Conservation (phyloP, 2,113 vertebrate genomes). For the Acrocephalus kingi region DNA sequence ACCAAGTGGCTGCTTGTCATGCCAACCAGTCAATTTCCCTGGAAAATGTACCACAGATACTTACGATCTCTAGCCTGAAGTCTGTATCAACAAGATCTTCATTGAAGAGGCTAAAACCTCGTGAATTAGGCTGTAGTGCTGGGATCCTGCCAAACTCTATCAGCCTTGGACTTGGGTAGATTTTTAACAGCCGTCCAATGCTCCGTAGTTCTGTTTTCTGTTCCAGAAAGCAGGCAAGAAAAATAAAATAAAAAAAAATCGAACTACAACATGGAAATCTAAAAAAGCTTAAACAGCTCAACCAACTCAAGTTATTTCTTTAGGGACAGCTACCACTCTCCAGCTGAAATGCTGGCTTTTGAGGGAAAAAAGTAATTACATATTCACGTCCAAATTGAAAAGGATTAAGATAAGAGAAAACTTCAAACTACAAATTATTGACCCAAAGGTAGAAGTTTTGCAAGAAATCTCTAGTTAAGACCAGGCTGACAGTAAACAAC, state of each 20-base stretch:
- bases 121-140: conserved; percentile 74
- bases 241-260: not conserved
- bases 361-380: not conserved
- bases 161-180: conserved; percentile 65
- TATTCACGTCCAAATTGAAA: not conserved
- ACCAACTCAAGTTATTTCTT: not conserved
- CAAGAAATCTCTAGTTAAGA: not conserved
- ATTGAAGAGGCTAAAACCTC: conserved; percentile 77
- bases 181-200: conserved; percentile 57
- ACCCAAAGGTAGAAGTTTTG: not conserved
- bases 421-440: not conserved
- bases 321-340: not conserved
- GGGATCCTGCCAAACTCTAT: conserved; percentile 83
- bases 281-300: not conserved
- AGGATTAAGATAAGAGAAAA: not conserved
- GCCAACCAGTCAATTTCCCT: not conserved
- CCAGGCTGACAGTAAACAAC: not conserved
- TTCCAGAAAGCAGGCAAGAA: not conserved
- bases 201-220: conserved; percentile 71
- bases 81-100: conserved; percentile 75
- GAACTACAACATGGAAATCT: not conserved
- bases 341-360: not conserved
- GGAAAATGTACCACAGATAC: not conserved
- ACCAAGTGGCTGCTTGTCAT: not conserved
- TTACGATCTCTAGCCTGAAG: conserved; percentile 79